Conservation (phyloP, 92 coral and sea anemone genomes). For the Virgularia gustaviana region DNA sequence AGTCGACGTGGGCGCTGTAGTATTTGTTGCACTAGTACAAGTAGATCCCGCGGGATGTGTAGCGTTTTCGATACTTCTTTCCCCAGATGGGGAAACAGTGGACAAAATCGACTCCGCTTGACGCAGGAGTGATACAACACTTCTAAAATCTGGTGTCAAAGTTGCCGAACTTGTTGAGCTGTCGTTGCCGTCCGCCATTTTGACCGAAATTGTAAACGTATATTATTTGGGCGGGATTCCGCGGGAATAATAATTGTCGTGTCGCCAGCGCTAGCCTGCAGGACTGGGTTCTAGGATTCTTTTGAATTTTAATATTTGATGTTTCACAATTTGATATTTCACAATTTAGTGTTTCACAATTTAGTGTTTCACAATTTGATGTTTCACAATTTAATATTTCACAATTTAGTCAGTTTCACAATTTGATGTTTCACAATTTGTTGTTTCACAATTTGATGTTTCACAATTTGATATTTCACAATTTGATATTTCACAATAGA, state of each 20-base stretch:
- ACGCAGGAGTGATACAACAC: conserved; percentile 14
- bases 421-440: neutral
- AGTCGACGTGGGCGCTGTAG: neutral
- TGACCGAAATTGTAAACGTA: neutral
- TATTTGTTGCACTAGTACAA: neutral
- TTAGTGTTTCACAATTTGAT: too few relatives aligned
- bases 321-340: too few relatives aligned
- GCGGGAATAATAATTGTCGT: neutral
- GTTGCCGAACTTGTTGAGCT: neutral
- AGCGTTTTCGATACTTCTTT: too few relatives aligned
- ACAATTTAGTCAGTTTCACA: neutral
- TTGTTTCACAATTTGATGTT: too few relatives aligned
- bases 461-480: too few relatives aligned
- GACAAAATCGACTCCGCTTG: conserved; percentile 33
- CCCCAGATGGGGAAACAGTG: too few relatives aligned
- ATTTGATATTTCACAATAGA: too few relatives aligned
- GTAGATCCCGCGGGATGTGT: neutral
- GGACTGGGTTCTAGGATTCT: too few relatives aligned
- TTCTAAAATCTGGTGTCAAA: neutral
- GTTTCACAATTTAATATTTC: too few relatives aligned
- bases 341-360: too few relatives aligned
- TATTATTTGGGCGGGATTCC: neutral
- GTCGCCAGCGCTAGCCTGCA: neutral
- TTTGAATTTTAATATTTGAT: too few relatives aligned
- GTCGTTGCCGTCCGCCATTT: neutral